Evolutionary conservation across 2,888 invertebrate genomes (phyloP), one percentile per base, ranked within the genome.

Genomic region (Panopea generosa): DNA sequence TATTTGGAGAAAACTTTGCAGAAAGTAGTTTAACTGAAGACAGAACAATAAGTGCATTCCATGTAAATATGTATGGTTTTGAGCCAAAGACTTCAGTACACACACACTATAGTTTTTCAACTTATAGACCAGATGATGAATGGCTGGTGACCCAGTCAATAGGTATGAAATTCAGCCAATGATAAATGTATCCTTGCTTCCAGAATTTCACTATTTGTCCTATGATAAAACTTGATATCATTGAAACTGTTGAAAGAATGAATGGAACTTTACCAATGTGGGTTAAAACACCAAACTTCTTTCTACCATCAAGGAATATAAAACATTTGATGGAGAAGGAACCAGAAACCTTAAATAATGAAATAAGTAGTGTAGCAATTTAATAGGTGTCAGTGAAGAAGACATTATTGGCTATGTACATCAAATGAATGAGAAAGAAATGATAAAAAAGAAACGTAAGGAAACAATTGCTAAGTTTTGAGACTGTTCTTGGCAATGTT

Each of bases 1-100:
- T 26, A 57, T 68, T 24, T 68, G 68, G 68, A n/a, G 60, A 3
- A 40, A 52, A 50, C 18, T 60, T 33, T 60, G 59, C 33, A 47
- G 26, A 18, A 20, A 20, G 33, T 68, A 59, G 22, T 43, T 66
- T 27, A 6, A 24, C 20, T 1, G 27, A 55, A 18, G 38, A 16
- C n/a, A 56, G 56, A 56, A 16, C 22, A 22, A 11, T 65, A 7
- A 16, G 20, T 53, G 65, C 65, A 2, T 24, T 66, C n/a, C 27
- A 9, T 40, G 40, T 66, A 2, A 53, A 45, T 27, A 66, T 40
- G 33, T 53, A 40, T 22, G 29, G 27, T 14, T 18, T n/a, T 26
- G 45, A 66, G 26, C 65, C 65, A 6, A 22, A 55, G 29, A 27
- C 20, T 4, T 43, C 65, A 1, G 22, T 11, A 14, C 2, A 55